Conservation (phyloP, 2,797 vertebrate genomes). For the Bradypodion ventrale region DNA sequence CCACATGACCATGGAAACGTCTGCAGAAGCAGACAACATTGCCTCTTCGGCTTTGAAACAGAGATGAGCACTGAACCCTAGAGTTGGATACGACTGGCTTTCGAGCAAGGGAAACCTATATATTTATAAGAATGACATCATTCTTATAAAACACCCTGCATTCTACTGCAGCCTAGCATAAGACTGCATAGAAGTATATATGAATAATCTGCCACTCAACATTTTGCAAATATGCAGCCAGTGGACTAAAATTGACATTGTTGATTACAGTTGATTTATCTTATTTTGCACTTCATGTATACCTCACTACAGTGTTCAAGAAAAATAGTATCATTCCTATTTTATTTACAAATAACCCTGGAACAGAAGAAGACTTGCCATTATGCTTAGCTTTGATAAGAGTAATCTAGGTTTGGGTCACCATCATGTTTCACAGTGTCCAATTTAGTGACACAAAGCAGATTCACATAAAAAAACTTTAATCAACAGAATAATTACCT, state of each 20-base stretch:
- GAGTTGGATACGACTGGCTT: too few relatives aligned
- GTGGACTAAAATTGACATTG: not conserved
- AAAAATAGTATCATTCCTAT: not conserved
- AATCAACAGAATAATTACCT: not conserved
- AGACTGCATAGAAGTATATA: not conserved
- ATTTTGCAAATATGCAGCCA: not conserved
- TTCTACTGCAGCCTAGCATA: not conserved
- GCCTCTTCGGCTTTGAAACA: too few relatives aligned
- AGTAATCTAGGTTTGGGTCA: not conserved
- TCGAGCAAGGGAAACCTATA: too few relatives aligned
- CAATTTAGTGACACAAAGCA: not conserved
- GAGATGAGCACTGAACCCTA: too few relatives aligned
- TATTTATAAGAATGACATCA: too few relatives aligned
- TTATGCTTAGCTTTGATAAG: not conserved
- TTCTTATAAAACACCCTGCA: not conserved
- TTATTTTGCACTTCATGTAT: not conserved
- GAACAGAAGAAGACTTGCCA: not conserved
- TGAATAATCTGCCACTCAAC: not conserved
- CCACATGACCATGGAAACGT: too few relatives aligned
- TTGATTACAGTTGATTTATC: not conserved
- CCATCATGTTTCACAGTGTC: not conserved
- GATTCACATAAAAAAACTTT: not conserved
- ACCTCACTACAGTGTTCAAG: not conserved
- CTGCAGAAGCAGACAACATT: too few relatives aligned
- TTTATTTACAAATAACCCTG: not conserved